Evolutionary conservation across 2,888 invertebrate genomes (phyloP).

Genomic region (Syrista parreyssii): DNA sequence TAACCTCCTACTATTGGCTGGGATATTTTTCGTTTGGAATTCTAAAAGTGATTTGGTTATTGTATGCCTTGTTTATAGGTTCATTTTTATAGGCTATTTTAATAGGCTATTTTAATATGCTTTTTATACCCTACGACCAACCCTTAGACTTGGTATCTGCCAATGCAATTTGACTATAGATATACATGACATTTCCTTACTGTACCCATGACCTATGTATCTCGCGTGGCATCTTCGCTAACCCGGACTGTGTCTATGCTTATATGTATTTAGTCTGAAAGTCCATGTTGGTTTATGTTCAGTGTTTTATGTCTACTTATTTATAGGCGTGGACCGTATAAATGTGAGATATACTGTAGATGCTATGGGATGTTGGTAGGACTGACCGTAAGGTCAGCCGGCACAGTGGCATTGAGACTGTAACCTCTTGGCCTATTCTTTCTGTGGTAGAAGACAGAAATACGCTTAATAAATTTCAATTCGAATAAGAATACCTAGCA

Average conservation of each 20-base stretch:
- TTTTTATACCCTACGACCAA: neutral
- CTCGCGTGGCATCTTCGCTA: neutral
- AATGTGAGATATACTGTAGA: neutral
- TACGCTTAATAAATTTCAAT: neutral
- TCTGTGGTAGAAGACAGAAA: neutral
- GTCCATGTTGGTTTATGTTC: neutral
- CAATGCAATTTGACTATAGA: neutral
- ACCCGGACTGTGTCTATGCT: neutral
- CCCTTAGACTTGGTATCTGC: neutral
- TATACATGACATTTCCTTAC: neutral
- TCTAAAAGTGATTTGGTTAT: neutral
- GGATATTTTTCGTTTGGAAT: neutral
- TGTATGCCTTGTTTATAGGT: neutral
- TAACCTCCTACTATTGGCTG: neutral
- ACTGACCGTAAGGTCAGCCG: neutral
- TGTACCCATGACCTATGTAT: neutral
- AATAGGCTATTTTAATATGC: neutral
- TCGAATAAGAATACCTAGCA: neutral
- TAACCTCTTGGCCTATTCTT: constrained; percentile 29
- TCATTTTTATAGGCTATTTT: no score
- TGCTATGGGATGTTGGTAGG: neutral
- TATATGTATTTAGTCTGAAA: neutral
- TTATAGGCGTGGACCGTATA: neutral
- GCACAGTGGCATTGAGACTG: constrained; percentile 37
- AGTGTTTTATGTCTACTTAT: neutral